A percentile compares a stretch with the other conserved stretches of the same genome.
Conservation (phyloP, 1,140 invertebrate genomes). For the Pseudomyrmex cubaensis region DNA sequence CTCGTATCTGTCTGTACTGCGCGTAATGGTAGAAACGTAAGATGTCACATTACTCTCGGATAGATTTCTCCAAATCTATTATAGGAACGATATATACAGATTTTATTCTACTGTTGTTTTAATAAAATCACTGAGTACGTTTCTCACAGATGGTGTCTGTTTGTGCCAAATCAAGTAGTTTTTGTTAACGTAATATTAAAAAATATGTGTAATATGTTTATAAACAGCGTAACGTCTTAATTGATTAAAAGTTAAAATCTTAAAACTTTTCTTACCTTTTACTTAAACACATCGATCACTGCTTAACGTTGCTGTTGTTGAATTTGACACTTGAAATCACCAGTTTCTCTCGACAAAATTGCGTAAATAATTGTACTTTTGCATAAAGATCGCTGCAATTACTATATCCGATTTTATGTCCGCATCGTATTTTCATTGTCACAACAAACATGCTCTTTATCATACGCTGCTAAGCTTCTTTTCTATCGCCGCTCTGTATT, state of each 20-base stretch:
- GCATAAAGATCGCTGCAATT: no score
- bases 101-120: conserved; percentile 16
- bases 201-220: neutral
- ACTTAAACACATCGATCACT: no score
- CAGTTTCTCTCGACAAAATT: no score
- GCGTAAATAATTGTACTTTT: no score
- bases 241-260: neutral
- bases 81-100: neutral
- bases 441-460: no score
- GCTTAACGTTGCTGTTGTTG: no score
- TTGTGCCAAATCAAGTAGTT: neutral
- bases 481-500: no score
- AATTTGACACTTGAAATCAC: no score
- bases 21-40: conserved; percentile 61
- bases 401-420: no score
- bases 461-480: no score
- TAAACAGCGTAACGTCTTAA: neutral
- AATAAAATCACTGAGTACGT: conserved; percentile 20
- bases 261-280: neutral
- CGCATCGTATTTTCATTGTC: no score
- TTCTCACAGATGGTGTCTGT: neutral
- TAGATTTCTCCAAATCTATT: no score
- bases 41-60: neutral
- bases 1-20: conserved; percentile 65
- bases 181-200: neutral